phyloP scores from a whole-genome alignment of 2,888 invertebrate species.

The Isotomurus palustris region DNA sequence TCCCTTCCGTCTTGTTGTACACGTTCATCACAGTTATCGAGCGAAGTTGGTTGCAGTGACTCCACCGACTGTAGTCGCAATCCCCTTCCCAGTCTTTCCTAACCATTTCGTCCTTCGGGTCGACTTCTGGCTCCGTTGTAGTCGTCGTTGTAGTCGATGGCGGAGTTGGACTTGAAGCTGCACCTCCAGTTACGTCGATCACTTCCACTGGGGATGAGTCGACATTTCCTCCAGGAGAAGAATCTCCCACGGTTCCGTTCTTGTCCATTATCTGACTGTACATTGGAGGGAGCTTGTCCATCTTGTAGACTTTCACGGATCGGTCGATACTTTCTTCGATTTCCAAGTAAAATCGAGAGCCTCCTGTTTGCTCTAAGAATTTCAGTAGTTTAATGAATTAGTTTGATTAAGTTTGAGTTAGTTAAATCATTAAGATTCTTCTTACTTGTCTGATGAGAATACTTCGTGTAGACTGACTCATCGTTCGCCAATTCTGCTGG shows the following conservation, averaged over 20 bases:
- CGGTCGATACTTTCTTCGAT: slow-evolving; percentile 1
- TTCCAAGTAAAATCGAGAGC: slow-evolving; percentile 2
- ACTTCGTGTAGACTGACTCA: background rate
- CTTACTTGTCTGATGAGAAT: background rate
- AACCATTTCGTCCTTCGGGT: slow-evolving; percentile 15
- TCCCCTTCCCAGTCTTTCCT: slow-evolving; percentile 24
- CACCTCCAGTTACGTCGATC: background rate
- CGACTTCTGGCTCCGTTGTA: background rate
- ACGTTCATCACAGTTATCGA: slow-evolving; percentile 18
- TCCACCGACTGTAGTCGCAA: slow-evolving; percentile 13
- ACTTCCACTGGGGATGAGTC: background rate
- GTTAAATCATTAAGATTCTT: background rate
- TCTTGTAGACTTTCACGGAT: background rate
- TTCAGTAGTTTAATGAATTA: too few species aligned
- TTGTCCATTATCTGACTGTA: background rate
- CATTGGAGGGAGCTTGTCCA: background rate
- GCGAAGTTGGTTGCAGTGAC: slow-evolving; percentile 18
- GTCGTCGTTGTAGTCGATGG: slow-evolving; percentile 10
- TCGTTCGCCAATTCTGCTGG: background rate
- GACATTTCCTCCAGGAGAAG: too few species aligned
- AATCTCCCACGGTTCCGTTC: background rate
- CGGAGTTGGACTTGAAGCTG: background rate
- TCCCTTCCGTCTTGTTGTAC: slow-evolving; percentile 11
- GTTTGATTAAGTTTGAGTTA: background rate
- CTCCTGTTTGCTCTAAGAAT: too few species aligned